phyloP scores from a whole-genome alignment of 2,113 vertebrate genomes.

The Campylorhamphus procurvoides region DNA sequence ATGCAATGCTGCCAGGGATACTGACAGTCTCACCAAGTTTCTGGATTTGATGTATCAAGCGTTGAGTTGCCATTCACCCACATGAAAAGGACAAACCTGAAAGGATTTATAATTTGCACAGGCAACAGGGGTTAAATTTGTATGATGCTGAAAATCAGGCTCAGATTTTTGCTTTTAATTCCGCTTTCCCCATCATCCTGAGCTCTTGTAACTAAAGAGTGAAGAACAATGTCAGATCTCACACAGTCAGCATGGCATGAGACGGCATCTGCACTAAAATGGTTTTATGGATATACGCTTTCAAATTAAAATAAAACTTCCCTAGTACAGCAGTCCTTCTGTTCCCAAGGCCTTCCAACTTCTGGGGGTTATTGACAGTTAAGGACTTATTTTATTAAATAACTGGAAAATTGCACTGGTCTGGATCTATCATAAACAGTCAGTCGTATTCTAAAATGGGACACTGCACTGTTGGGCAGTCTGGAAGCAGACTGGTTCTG shows the following conservation, averaged over 20 bases:
- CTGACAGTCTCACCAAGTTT: constrained; percentile 54
- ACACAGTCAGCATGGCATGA: background rate
- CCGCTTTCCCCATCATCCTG: background rate
- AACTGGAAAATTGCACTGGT: background rate
- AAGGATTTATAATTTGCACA: constrained; percentile 55
- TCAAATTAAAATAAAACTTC: background rate
- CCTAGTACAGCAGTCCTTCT: background rate
- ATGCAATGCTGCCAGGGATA: constrained; percentile 35
- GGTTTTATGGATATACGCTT: background rate
- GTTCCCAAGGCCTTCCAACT: background rate
- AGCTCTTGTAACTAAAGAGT: background rate
- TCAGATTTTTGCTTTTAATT: constrained; percentile 46
- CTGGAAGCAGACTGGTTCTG: background rate
- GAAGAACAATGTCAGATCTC: constrained; percentile 10
- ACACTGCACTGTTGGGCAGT: background rate
- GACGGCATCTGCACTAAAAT: background rate
- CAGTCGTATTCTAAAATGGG: background rate
- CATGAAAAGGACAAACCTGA: constrained; percentile 51
- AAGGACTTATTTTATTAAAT: background rate
- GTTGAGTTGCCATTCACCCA: constrained; percentile 37
- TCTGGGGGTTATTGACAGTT: background rate
- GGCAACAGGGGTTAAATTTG: constrained; percentile 28
- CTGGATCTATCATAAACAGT: background rate
- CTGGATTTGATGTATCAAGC: constrained; percentile 56
- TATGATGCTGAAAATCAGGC: background rate